Percentiles rank a stretch among this genome's conserved stretches.
These are phyloP conservation scores for Drosophila longiperda DNA, from an alignment of 2,888 invertebrate genomes.

Conservation along the genomic window DNA sequence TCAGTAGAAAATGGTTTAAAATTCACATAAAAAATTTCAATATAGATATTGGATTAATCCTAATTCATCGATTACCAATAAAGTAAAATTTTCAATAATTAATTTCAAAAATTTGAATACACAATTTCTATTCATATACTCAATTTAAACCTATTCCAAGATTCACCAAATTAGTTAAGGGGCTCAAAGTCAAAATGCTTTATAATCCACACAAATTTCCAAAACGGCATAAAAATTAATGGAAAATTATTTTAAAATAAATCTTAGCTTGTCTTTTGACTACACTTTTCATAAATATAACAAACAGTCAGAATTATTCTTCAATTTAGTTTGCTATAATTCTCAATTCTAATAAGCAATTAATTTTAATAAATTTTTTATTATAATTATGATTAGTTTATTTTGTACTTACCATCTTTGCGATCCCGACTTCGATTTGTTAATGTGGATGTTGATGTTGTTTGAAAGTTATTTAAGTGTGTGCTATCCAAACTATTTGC, in stretches of 20 bases:
- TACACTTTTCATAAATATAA: background rate
- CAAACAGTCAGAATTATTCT: background rate
- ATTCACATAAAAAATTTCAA: background rate
- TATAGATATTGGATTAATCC: background rate
- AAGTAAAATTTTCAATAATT: too few species aligned
- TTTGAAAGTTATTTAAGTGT: constrained; percentile 89
- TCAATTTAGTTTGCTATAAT: background rate
- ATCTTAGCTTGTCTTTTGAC: background rate
- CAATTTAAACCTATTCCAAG: background rate
- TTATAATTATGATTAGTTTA: background rate
- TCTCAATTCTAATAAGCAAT: background rate
- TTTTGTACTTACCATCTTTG: constrained; percentile 87
- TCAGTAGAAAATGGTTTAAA: background rate
- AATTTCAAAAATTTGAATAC: background rate
- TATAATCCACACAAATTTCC: too few species aligned
- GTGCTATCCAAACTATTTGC: constrained; percentile 88
- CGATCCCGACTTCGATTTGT: constrained; percentile 88
- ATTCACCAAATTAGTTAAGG: background rate
- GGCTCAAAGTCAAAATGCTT: background rate
- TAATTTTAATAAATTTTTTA: background rate
- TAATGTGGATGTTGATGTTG: constrained; percentile 87
- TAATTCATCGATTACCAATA: too few species aligned
- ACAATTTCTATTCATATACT: background rate
- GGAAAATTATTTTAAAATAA: background rate
- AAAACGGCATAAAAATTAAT: background rate